phyloP scores from a whole-genome alignment of 2,888 invertebrate genomes.

The Apamea sordens region DNA sequence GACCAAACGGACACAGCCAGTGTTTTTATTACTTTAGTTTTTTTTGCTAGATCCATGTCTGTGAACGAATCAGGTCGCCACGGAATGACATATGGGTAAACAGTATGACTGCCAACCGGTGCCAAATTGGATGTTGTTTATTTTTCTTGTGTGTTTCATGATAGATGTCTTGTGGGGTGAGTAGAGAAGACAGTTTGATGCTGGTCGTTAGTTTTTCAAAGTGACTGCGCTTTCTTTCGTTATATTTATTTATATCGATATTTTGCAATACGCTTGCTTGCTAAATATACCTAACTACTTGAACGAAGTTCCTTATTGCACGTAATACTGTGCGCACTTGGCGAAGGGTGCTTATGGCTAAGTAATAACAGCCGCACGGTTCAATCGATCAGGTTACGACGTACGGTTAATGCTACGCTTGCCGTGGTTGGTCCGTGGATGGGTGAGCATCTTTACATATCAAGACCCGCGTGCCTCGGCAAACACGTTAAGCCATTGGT shows the following conservation, averaged over 20 bases:
- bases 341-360: neutral
- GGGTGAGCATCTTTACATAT: neutral
- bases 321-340: neutral
- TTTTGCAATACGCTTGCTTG: neutral
- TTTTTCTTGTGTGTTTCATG: conserved; percentile 42
- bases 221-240: neutral
- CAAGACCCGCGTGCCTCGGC: neutral
- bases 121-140: conserved; percentile 52
- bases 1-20: conserved; percentile 26
- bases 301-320: neutral
- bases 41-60: conserved; percentile 43
- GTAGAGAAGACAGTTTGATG: conserved; percentile 1
- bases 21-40: conserved; percentile 34
- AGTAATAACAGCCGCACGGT: neutral
- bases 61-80: conserved; percentile 50
- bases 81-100: conserved; percentile 61
- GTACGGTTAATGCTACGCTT: neutral
- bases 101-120: conserved; percentile 48
- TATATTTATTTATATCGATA: neutral
- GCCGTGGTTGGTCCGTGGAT: neutral
- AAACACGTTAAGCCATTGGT: neutral
- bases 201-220: conserved; percentile 1
- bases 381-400: neutral
- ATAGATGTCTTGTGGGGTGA: conserved; percentile 11
- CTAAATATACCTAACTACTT: neutral